Evolutionary conservation across 2,113 vertebrate species (phyloP), one percentile per base, ranked within the genome.

Genomic region (Turnix velox): DNA sequence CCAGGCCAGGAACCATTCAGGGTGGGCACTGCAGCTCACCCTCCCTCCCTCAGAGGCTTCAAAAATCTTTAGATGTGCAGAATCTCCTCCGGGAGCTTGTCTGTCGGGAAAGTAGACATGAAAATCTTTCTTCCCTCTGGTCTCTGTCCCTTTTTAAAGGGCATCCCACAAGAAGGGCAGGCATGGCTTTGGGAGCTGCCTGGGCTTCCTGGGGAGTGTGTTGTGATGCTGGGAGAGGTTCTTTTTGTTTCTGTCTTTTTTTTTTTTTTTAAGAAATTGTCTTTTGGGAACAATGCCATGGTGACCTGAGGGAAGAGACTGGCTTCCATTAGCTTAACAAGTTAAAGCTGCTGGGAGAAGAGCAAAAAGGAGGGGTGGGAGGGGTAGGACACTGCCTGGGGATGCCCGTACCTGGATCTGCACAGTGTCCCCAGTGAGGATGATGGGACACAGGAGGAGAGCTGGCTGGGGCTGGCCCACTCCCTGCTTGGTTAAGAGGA

Each of bases 241-340:
- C 23, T 33, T 3, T n/a, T 14, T 55, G 30, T n/a, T 73, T 5
- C 27, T 51, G 19, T 12, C 18, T 10, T 65, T 43, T 25, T 62
- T 7, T 25, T 57, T 54, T 14, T 43, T n/a, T n/a, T n/a, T n/a
- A n/a, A n/a, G n/a, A n/a, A n/a, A n/a, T 28, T 52, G 59, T 75
- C 58, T 92, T 90, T 94, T 93, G 85, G 72, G 95, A 95, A 63
- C 28, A 84, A 23, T 74, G 75, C 68, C 16, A 20, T 74, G 46
- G 83, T 90, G 90, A 84, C 82, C 82, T 71, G 31, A 4, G 37
- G 61, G 39, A 52, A 90, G 85, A 77, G 65, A 19, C 88, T 92
- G 93, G 68, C 43, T 95, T 88, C 43, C 76, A 93, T 95, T 92
- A 92, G 59, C 43, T 65, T 87, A 81, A 92, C 2, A 4, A 94